These are phyloP conservation scores for Chloroceryle inda DNA, from an alignment of 2,797 vertebrate genomes.

Conservation along the genomic window DNA sequence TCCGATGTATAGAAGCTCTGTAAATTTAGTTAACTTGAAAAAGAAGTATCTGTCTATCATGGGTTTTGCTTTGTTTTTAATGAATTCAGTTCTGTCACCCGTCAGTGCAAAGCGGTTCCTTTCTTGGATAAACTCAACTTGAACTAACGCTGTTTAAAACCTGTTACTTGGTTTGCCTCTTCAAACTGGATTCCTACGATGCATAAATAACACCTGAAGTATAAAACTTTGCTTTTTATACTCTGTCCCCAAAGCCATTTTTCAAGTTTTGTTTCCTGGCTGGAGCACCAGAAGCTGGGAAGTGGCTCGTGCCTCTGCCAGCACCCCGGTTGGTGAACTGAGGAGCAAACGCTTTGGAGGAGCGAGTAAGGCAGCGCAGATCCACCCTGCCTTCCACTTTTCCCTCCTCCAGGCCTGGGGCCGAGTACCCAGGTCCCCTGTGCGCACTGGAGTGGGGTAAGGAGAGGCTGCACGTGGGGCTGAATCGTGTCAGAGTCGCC, in stretches of 20 bases:
- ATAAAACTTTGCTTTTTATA: neutral
- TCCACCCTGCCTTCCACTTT: rapidly evolving
- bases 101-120: neutral
- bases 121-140: neutral
- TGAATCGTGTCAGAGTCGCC: rapidly evolving
- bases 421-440: rapidly evolving
- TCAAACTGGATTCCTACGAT: neutral
- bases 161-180: neutral
- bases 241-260: neutral
- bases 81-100: neutral
- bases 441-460: rapidly evolving
- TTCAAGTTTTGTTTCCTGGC: neutral
- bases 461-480: neutral
- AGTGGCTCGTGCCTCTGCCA: neutral
- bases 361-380: no score
- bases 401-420: rapidly evolving
- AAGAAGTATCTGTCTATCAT: neutral
- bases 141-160: neutral
- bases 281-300: neutral
- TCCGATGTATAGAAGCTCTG: neutral
- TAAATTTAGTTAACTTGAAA: neutral
- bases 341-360: neutral
- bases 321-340: neutral
- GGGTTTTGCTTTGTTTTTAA: neutral
- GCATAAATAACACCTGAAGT: neutral